Percentiles rank a stretch among this genome's conserved stretches.
phyloP scores from a whole-genome alignment of 2,888 invertebrate genomes.

The Lordiphosa andalusiaca region DNA sequence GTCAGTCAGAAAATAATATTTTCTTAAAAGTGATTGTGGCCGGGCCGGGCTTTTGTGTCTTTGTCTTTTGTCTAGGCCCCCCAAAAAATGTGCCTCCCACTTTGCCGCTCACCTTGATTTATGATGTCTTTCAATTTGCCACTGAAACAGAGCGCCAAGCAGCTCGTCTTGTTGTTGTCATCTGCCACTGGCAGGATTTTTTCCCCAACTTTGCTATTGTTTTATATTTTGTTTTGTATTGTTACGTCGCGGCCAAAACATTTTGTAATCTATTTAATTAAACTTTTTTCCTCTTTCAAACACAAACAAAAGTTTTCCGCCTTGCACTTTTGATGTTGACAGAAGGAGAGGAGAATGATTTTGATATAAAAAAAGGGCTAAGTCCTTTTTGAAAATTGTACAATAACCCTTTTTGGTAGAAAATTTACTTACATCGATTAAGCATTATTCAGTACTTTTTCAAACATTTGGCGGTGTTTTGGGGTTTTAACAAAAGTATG shows the following conservation, averaged over 20 bases:
- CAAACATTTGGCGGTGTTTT: no score
- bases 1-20: conserved; percentile 28
- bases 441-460: no score
- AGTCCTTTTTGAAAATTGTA: neutral
- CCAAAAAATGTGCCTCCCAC: conserved; percentile 11
- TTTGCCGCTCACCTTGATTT: conserved; percentile 66
- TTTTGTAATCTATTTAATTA: conserved; percentile 76
- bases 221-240: conserved; percentile 30
- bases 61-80: conserved; percentile 8
- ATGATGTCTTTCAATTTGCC: conserved; percentile 73
- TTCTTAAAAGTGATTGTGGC: conserved; percentile 53
- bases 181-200: conserved; percentile 45
- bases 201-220: conserved; percentile 53
- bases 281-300: conserved; percentile 49
- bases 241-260: conserved; percentile 60
- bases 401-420: neutral
- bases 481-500: no score
- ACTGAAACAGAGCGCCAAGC: conserved; percentile 58
- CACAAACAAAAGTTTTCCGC: conserved; percentile 50
- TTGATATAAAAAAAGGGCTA: conserved; percentile 25
- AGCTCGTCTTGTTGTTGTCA: conserved; percentile 36
- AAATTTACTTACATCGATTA: no score
- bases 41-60: conserved; percentile 39
- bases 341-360: conserved; percentile 44
- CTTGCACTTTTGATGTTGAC: conserved; percentile 49